Base-by-base conservation (phyloP, 2,888 invertebrate species). In the Platypus cylindrus region DNA sequence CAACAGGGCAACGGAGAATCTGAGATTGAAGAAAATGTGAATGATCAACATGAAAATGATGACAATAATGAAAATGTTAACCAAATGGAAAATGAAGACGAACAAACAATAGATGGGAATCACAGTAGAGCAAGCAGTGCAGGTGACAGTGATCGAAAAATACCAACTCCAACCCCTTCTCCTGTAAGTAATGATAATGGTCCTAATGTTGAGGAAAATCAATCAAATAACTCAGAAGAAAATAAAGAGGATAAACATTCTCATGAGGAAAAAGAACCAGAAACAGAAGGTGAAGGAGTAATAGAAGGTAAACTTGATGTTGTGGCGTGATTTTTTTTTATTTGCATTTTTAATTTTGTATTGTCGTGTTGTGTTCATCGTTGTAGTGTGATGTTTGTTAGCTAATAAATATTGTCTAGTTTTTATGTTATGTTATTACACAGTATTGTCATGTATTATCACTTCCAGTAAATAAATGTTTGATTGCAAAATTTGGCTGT, bases 291-390 rank as follows among this genome's bases (percentile, higher is more conserved):
- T 13, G 60, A 60, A 52, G 56, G 56, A 8, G 53, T 63, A 2
- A 63, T 63, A 33, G 63, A 63, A 55, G 61, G 58, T 44, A 39
- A 44, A 33, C 36, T 38, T 32, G 25, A 30, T 38, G 42, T 39
- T 36, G 41, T 38, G 16, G 36, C 32, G 38, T 41, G 35, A 37
- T 26, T 28, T 34, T 38, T 17, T 8, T 32, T n/a, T n/a, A n/a
- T n/a, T n/a, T n/a, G n/a, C n/a, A n/a, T n/a, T n/a, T n/a, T n/a
- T n/a, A n/a, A n/a, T n/a, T n/a, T n/a, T n/a, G n/a, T n/a, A n/a
- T n/a, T n/a, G n/a, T n/a, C n/a, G n/a, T n/a, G n/a, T n/a, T n/a
- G n/a, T n/a, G n/a, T n/a, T n/a, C n/a, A n/a, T n/a, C n/a, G n/a
- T n/a, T n/a, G n/a, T n/a, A n/a, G n/a, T n/a, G n/a, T n/a, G n/a